Base-by-base conservation (phyloP, 1,140 invertebrate species). In the Drepana arcuata region DNA sequence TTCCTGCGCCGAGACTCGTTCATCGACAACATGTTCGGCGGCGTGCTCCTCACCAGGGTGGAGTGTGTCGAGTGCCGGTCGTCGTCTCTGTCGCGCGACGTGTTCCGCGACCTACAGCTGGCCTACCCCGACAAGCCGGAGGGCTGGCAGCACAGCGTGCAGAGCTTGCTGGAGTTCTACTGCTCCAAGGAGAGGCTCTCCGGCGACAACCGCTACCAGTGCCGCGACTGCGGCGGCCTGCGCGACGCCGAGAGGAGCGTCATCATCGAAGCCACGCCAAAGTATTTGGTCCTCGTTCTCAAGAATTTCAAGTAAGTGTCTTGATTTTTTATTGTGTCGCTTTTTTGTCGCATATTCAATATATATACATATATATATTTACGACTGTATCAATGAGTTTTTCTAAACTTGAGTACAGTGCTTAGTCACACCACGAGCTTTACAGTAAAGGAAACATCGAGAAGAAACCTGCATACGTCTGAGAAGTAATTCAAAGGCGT, bases 141-240 rank as follows among this genome's bases (percentile, higher is more conserved):
- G 15, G 69, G 80, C 41, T 77, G 80, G 32, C 69, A 82, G 26
- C 84, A 88, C 32, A 88, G 85, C 6, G 87, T 93, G 3, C 88
- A 92, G 56, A 87, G 88, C 38, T 78, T 95, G 0, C 78, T 95
- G 2, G 89, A 92, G 26, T 91, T 87, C 57, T 95, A 93, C 65
- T 87, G 93, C 32, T 86, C 88, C 5, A 87, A 91, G 1, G 94
- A 96, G 58, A 88, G 87, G 30, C 68, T 96, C 2, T 66, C 72
- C 6, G 93, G 90, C 0, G 92, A 94, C 29, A 95, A 95, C 65
- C 87, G 91, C 50, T 95, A 95, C 65, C 86, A 88, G 41, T 96
- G 94, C 81, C 89, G 90, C 44, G 88, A 88, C 14, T 96, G 94
- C 67, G 86, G 85, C 6, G 86, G 85, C 7, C 78, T 94, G 1